Evolutionary conservation across 2,113 vertebrate species (phyloP), one percentile per base, ranked within the genome.

Genomic region (Epinephelus cyanopodus): DNA sequence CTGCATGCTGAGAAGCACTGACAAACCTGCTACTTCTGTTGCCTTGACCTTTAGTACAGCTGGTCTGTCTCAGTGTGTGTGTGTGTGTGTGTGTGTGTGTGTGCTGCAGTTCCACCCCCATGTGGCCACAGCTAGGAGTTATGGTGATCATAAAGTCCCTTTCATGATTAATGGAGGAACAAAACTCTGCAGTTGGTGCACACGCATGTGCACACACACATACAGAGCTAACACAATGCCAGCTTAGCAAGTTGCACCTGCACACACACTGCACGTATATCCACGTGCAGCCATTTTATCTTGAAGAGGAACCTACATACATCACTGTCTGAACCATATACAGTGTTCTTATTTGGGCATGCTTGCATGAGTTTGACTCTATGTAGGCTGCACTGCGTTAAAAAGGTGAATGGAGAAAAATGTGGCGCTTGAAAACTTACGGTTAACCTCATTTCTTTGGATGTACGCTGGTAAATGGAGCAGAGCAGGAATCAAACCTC

Each of bases 141-240:
- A 81, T 67, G 69, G 74, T 33, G 79, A 81, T 87, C 73, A 87
- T 87, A 87, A 90, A 90, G 84, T 81, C 84, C 73, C 73, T 37
- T 39, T 54, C 58, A 66, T 93, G 93, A 95, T 94, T 87, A 90
- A 94, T 92, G 87, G 83, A 87, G n/a, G 82, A 73, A 18, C 80
- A 82, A 57, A 80, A 64, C 67, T 75, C 82, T 71, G 77, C 77
- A 90, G 77, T 87, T 63, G 79, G 63, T 56, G 27, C 77, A 57
- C 39, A 56, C 50, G 39, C 57, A 66, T 74, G 74, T 56, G 29
- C 69, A 76, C 56, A 61, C 68, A 23, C 29, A 37, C 23, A 74
- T 1, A 45, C 6, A 21, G 53, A 70, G 21, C 29, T 23, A 12
- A 68, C 47, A 67, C 68, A 45, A 19, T 23, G 83, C 63, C 74